Base-by-base conservation (phyloP, 2,113 vertebrate species). In the Solenodon paradoxus region DNA sequence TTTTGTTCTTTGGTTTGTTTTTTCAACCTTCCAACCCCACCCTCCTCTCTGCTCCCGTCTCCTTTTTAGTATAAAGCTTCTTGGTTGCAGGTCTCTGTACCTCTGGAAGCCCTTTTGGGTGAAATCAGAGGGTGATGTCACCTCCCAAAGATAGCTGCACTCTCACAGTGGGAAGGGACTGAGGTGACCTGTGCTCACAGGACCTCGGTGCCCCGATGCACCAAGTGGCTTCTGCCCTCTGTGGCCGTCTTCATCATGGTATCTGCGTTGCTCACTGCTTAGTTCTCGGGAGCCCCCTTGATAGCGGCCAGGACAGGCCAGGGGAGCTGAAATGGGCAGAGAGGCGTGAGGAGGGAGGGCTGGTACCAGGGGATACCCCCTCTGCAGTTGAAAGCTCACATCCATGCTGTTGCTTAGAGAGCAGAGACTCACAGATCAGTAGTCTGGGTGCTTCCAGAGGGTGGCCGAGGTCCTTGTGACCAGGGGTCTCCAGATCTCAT, bases 101-200 rank as follows among this genome's bases (percentile, higher is more conserved):
- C 88, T 42, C 93, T 92, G 53, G 77, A 97, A 92, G 95, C 68
- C 81, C 94, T 97, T 97, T 82, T 80, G 91, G 89, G 49, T 98
- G 95, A 97, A 91, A 96, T 89, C 77, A 90, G 94, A 12, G 95
- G 68, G 69, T 98, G 98, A 98, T 97, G 97, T 98, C 93, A 98
- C 95, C 77, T 84, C 97, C 98, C 95, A 97, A 98, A 98, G 97
- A 98, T 98, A 98, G 79, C 87, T 86, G 22, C 88, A 0, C 90
- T 84, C 88, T 94, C 47, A 42, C 92, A 95, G 35, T 97, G 96
- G 38, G 6, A 19, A 86, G 75, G 75, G 68, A 63, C 8, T 2
- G 66, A 94, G 93, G 94, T 93, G 57, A 90, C n/a, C n/a, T n/a
- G n/a, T n/a, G n/a, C n/a, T n/a, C n/a, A n/a, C n/a, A n/a, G n/a